A percentile compares a stretch with the other conserved stretches of the same genome.
These are phyloP conservation scores for Zaprionus gabonicus DNA, from an alignment of 1,140 invertebrate species.

Conservation along the genomic window DNA sequence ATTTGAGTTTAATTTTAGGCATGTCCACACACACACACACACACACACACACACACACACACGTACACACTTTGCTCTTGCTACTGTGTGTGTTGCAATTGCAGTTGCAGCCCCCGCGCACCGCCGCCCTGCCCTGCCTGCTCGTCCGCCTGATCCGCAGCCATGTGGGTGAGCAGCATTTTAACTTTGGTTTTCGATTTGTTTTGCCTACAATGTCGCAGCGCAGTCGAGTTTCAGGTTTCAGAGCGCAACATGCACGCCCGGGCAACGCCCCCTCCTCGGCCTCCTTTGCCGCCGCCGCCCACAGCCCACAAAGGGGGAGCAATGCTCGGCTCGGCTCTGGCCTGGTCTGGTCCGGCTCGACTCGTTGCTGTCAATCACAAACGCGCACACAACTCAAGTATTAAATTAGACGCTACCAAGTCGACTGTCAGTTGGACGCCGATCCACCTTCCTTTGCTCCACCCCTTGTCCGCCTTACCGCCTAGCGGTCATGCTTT, in stretches of 20 bases:
- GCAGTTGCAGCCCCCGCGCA: neutral
- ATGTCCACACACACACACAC: constrained; percentile 45
- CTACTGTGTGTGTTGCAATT: constrained; percentile 17
- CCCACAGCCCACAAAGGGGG: neutral
- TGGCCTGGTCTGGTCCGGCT: neutral
- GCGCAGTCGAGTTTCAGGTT: constrained; percentile 58
- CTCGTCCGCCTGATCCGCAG: constrained; percentile 52
- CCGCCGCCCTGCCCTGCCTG: too few species aligned
- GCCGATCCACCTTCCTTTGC: neutral
- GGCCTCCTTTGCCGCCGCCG: neutral
- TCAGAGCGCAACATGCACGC: constrained; percentile 55
- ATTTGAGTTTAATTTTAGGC: constrained; percentile 76
- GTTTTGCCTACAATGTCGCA: constrained; percentile 35
- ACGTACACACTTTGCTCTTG: constrained; percentile 14
- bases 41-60: constrained; percentile 29
- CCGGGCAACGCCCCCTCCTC: constrained; percentile 33
- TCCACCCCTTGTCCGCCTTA: neutral
- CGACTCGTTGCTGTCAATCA: constrained; percentile 70
- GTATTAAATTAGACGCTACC: constrained; percentile 72
- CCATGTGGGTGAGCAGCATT: constrained; percentile 79
- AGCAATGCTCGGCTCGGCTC: neutral
- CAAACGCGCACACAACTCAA: constrained; percentile 80
- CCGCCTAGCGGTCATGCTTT: constrained; percentile 78
- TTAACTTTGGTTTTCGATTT: constrained; percentile 82
- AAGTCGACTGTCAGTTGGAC: neutral